A percentile compares a stretch with the other conserved stretches of the same genome.
Evolutionary conservation across 1,140 invertebrate genomes (phyloP).

Genomic region (Zophobas morio): DNA sequence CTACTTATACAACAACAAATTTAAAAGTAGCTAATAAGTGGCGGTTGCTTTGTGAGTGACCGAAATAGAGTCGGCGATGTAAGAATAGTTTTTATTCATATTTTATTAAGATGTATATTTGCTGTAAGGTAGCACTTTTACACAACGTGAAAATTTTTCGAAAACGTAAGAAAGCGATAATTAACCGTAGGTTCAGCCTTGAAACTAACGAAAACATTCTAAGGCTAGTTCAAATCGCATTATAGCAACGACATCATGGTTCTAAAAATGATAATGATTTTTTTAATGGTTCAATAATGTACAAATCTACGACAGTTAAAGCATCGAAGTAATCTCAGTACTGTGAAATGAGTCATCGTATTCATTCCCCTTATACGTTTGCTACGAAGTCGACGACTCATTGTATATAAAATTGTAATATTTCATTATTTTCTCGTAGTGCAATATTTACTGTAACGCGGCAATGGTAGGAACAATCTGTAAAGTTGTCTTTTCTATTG

Average conservation of each 20-base stretch:
- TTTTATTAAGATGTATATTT: neutral
- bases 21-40: conserved; percentile 16
- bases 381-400: conserved; percentile 31
- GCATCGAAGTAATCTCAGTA: conserved; percentile 37
- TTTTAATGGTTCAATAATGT: conserved; percentile 9
- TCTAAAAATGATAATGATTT: conserved; percentile 34
- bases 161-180: conserved; percentile 20
- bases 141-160: conserved; percentile 5
- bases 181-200: conserved; percentile 19
- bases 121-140: neutral
- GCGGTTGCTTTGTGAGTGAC: neutral
- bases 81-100: neutral
- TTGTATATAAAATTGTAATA: conserved; percentile 43
- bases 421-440: conserved; percentile 42
- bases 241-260: conserved; percentile 34
- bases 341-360: conserved; percentile 20
- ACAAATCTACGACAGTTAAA: conserved; percentile 23
- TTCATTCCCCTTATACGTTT: conserved; percentile 21
- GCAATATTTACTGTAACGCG: conserved; percentile 42
- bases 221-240: neutral
- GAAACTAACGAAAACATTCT: conserved; percentile 12
- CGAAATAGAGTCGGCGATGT: conserved; percentile 9
- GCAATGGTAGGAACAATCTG: conserved; percentile 22
- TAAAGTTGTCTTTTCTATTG: neutral
- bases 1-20: conserved; percentile 34